These are phyloP conservation scores for Dicentrarchus labrax DNA, from an alignment of 2,113 vertebrate species.

Conservation along the genomic window DNA sequence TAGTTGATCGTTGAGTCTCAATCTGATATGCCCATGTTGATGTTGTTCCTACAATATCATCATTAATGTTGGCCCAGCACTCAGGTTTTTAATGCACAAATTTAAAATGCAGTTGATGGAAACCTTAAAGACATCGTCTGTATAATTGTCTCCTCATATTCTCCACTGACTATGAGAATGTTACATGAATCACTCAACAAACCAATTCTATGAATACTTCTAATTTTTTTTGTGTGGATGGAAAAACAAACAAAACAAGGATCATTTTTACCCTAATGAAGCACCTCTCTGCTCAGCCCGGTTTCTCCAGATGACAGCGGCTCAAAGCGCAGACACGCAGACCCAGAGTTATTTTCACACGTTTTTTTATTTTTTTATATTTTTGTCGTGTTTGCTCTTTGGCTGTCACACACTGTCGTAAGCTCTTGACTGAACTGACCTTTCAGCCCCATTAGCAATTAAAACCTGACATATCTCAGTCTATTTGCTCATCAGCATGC, in stretches of 20 bases:
- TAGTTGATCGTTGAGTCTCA: too few relatives aligned
- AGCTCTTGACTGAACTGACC: slow-evolving; percentile 72
- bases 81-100: too few relatives aligned
- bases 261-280: background rate
- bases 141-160: too few relatives aligned
- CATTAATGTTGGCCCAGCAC: too few relatives aligned
- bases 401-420: slow-evolving; percentile 36
- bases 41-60: too few relatives aligned
- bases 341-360: background rate
- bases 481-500: slow-evolving; percentile 82
- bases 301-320: slow-evolving; percentile 5
- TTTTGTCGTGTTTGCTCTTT: background rate
- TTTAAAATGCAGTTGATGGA: too few relatives aligned
- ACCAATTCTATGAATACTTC: background rate
- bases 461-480: slow-evolving; percentile 83
- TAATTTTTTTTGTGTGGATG: background rate
- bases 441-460: slow-evolving; percentile 80
- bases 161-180: too few relatives aligned
- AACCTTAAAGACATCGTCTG: too few relatives aligned
- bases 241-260: background rate
- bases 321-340: background rate
- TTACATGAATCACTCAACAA: background rate
- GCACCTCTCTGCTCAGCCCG: background rate
- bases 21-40: too few relatives aligned
- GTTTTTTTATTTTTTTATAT: background rate